Base-by-base conservation (phyloP, 2,888 invertebrate genomes). In the Parthenolecanium corni region DNA sequence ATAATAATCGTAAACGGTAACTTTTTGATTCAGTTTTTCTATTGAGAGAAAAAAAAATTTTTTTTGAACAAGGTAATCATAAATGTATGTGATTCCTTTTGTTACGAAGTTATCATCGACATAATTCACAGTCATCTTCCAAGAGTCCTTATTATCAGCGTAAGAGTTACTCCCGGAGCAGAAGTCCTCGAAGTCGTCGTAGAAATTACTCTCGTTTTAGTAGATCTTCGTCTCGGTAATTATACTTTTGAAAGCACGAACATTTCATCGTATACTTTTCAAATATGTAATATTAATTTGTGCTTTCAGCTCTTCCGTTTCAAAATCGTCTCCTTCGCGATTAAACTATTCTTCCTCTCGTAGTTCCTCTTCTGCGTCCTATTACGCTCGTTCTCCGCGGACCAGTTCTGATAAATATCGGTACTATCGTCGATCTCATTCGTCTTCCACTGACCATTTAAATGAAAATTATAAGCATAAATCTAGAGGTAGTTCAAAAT, bases 351-450 rank as follows among this genome's bases (percentile, higher is more conserved):
- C 16, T 51, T 21, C 49, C 3, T 61, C 61, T 11, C 61, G 49
- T 20, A 61, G 51, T 51, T 40, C 49, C 36, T 51, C 49, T 2
- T 49, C 49, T n/a, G 47, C 49, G 2, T 61, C 61, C 5, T 38
- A 38, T 16, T 51, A 51, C 51, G 47, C 49, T 18, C 38, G 61
- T 6, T 40, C 38, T 21, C 42, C 40, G 23, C 54, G 54, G 23
- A 24, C 24, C 16, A 54, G 54, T n/a, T 40, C 24, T n/a, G 54
- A 54, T 42, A 57, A 46, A 47, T 36, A 47, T 47, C 49, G 49
- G 21, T 51, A 61, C 16, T n/a, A 51, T 51, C 49, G 49, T 38
- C 23, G 40, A 49, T 61, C 61, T 49, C 61, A 49, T 40, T 51
- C 49, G 18, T 61, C 61, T 2, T 61, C 61, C n/a, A 49, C 25